These are phyloP conservation scores for Marasmarcha lunaedactyla DNA, from an alignment of 2,888 invertebrate species.

Conservation along the genomic window DNA sequence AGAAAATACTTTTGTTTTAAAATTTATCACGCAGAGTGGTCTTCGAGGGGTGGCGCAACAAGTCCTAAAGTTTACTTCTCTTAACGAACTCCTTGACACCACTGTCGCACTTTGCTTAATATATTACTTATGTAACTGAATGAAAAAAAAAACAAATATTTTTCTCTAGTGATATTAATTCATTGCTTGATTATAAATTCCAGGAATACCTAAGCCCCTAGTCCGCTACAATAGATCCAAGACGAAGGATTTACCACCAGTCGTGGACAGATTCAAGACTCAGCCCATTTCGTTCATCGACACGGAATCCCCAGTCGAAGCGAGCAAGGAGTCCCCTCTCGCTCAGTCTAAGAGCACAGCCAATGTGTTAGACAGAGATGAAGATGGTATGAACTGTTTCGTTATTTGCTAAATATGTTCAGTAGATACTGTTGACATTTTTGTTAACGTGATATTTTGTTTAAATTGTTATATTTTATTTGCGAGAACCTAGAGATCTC, in stretches of 20 bases:
- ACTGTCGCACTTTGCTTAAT: too few species aligned
- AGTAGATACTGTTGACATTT: constrained; percentile 2
- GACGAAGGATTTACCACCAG: constrained; percentile 46
- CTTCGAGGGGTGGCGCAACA: too few species aligned
- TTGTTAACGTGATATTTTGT: too few species aligned
- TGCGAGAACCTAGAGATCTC: too few species aligned
- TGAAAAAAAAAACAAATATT: too few species aligned
- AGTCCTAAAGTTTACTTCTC: too few species aligned
- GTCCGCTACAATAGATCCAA: constrained; percentile 61
- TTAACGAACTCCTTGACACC: too few species aligned
- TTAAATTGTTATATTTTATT: too few species aligned
- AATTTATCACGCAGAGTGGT: too few species aligned
- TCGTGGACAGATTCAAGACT: constrained; percentile 72
- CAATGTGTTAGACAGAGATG: constrained; percentile 61
- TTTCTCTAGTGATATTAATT: too few species aligned
- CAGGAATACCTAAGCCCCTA: constrained; percentile 59
- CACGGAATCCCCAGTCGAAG: constrained; percentile 11
- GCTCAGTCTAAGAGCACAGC: constrained; percentile 52
- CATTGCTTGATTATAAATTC: constrained; percentile 20
- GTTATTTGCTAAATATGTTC: constrained; percentile 4
- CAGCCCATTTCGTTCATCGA: constrained; percentile 76
- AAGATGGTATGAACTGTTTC: constrained; percentile 48
- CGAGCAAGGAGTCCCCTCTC: constrained; percentile 21
- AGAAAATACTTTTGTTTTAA: too few species aligned
- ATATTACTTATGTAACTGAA: too few species aligned